Base-by-base conservation (phyloP, 1,140 invertebrate genomes). In the Manduca sexta region DNA sequence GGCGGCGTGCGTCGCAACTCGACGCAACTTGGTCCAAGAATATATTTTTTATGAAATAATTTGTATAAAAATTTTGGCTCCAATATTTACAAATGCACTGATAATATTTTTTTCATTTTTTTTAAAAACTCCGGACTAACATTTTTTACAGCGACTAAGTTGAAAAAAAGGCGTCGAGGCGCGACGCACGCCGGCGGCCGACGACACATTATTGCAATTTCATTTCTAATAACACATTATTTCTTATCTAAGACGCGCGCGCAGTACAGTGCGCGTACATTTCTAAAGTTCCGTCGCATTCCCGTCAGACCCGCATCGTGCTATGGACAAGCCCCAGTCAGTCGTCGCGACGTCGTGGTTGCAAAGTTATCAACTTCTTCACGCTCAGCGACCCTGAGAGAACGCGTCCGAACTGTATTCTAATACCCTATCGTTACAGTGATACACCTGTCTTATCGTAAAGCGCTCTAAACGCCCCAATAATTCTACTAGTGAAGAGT, bases 51-150 rank as follows among this genome's bases (percentile, higher is more conserved):
- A 75, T 66, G 64, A 75, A 81, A 74, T 73, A 76, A 77, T 78
- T 75, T 80, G 74, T 84, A 81, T 82, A 82, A 84, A 81, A 82
- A 80, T 78, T 82, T 79, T 77, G 80, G 61, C 73, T 78, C 78
- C 69, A 78, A 84, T 84, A 84, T 84, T 82, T 84, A 82, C 78
- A 84, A 74, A 54, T 46, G 45, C 62, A 60, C 60, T 74, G 67
- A 68, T 64, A 72, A n/a, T 12, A 35, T 12, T 7, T 12, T 12
- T 14, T 35, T 63, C 11, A 17, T 31, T 43, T 77, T 74, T 69
- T 56, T 79, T 78, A 75, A 77, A 70, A 78, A 73, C 45, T 64
- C 76, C 74, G 71, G 80, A 79, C 73, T 78, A 71, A 74, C 13
- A 35, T 31, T 44, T 67, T 81, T 74, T 73, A 81, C 69, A 77